phyloP scores from a whole-genome alignment of 2,113 vertebrate species.

The Ailurus styani region DNA sequence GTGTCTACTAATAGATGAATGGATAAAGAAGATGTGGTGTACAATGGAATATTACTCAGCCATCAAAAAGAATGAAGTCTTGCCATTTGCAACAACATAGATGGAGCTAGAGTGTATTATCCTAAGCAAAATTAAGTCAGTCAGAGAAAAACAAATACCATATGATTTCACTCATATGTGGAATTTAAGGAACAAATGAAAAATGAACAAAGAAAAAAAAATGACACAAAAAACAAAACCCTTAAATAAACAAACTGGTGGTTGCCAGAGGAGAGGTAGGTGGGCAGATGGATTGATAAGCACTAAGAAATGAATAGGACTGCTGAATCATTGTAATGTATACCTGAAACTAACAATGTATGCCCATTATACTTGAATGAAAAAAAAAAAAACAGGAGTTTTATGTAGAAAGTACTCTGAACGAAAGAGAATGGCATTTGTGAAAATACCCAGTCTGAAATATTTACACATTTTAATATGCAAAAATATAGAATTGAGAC shows the following conservation, averaged over 20 bases:
- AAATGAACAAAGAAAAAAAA: neutral
- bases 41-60: neutral
- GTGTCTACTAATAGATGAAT: neutral
- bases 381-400: neutral
- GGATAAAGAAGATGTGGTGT: neutral
- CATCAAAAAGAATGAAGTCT: neutral
- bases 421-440: neutral
- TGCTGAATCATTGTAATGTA: neutral
- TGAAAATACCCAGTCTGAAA: neutral
- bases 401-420: neutral
- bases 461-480: neutral
- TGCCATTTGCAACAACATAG: neutral
- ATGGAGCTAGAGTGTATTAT: neutral
- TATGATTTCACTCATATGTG: neutral
- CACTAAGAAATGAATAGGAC: neutral
- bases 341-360: neutral
- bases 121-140: neutral
- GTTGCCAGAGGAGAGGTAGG: neutral
- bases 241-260: neutral
- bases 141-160: neutral
- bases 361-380: neutral
- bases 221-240: neutral
- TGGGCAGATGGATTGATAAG: neutral
- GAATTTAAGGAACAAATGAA: neutral
- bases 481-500: neutral